Evolutionary conservation across 2,113 vertebrate genomes (phyloP).

Genomic region (Eulemur rufifrons): DNA sequence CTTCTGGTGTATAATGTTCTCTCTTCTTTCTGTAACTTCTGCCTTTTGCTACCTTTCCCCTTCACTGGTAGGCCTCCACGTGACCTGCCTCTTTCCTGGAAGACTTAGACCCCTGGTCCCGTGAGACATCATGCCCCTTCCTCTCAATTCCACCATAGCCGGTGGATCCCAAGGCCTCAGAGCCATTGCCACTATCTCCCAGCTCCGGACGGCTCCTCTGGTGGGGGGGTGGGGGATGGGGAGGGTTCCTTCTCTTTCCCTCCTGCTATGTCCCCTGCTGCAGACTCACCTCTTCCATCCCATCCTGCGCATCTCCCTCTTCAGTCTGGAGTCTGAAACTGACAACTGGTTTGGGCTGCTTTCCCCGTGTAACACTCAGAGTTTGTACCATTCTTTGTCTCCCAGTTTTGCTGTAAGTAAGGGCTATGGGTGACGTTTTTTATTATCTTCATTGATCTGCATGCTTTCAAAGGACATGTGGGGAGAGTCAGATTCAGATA

Average conservation of each 20-base stretch:
- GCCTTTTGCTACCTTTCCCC: background rate
- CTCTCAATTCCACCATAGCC: background rate
- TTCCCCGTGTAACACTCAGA: background rate
- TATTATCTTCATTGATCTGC: background rate
- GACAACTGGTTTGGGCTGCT: background rate
- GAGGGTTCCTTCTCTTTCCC: background rate
- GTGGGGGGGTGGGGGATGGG: too few relatives aligned
- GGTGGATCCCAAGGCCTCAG: background rate
- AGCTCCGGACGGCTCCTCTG: background rate
- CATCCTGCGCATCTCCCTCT: background rate
- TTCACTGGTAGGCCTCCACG: accelerated
- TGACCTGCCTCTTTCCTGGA: background rate
- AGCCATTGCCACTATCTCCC: background rate
- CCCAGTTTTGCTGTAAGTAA: background rate
- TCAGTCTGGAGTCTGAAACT: background rate
- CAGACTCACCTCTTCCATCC: background rate
- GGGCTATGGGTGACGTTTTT: too few relatives aligned
- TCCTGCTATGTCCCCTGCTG: accelerated
- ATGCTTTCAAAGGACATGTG: background rate
- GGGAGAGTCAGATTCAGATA: background rate
- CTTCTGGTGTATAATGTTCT: background rate
- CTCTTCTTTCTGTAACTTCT: background rate
- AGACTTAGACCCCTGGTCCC: too few relatives aligned
- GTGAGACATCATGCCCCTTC: background rate
- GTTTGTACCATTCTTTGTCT: background rate